These are phyloP conservation scores for Athrips mouffetella DNA, from an alignment of 2,888 invertebrate species.

Conservation along the genomic window DNA sequence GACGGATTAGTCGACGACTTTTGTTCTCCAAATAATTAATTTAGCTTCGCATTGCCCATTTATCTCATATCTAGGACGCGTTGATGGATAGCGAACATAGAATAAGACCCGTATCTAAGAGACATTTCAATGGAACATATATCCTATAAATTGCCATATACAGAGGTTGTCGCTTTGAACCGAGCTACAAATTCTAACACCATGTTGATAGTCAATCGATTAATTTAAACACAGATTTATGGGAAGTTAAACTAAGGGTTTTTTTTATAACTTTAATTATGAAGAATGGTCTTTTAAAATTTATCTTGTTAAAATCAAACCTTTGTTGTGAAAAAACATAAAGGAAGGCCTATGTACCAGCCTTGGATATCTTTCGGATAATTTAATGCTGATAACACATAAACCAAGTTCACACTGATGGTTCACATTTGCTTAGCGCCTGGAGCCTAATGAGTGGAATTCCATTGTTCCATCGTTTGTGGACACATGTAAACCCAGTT, in stretches of 20 bases:
- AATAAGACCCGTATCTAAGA: background rate
- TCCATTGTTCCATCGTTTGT: too few species aligned
- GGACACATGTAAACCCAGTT: too few species aligned
- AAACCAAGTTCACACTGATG: too few species aligned
- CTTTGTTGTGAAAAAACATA: too few species aligned
- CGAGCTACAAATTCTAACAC: background rate
- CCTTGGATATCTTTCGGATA: too few species aligned
- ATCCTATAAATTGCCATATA: background rate
- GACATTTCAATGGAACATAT: background rate
- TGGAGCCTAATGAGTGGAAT: too few species aligned
- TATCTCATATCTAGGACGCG: slow-evolving; percentile 16
- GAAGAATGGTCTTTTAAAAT: too few species aligned
- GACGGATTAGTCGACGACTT: slow-evolving; percentile 54
- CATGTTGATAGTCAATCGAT: background rate
- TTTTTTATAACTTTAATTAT: too few species aligned
- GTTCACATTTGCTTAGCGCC: too few species aligned
- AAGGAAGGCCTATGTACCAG: too few species aligned
- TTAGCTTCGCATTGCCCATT: slow-evolving; percentile 37
- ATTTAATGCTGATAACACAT: too few species aligned
- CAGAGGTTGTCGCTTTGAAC: background rate
- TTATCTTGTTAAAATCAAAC: too few species aligned
- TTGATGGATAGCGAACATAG: background rate
- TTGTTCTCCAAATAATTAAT: slow-evolving; percentile 57
- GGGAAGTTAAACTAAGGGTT: background rate
- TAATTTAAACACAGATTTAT: background rate